These are phyloP conservation scores for Druceiella hillmani DNA, from an alignment of 2,888 invertebrate genomes.

Conservation along the genomic window DNA sequence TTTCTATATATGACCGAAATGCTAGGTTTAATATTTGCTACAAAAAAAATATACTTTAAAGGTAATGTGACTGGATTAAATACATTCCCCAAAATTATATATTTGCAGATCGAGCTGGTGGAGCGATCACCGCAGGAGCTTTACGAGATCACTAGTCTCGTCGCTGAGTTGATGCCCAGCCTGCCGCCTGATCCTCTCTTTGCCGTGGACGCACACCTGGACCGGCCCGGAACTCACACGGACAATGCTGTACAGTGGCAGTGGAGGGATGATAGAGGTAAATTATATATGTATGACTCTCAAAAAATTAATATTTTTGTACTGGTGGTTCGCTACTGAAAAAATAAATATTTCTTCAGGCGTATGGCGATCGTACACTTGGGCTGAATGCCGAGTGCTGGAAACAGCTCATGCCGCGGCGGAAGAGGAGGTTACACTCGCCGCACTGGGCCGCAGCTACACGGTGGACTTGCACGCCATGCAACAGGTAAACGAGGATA, in stretches of 20 bases:
- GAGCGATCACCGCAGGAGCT: slow-evolving; percentile 92
- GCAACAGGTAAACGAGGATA: slow-evolving; percentile 98
- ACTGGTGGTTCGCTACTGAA: background rate
- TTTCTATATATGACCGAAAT: too few relatives aligned
- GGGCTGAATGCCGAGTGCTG: slow-evolving; percentile 89
- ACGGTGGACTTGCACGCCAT: slow-evolving; percentile 95
- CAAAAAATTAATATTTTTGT: background rate
- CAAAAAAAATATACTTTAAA: too few relatives aligned
- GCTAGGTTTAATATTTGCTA: too few relatives aligned
- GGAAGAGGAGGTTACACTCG: slow-evolving; percentile 92
- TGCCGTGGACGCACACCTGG: slow-evolving; percentile 83
- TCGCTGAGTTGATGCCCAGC: slow-evolving; percentile 96
- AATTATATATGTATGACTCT: slow-evolving; percentile 21
- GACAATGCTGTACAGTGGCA: slow-evolving; percentile 94
- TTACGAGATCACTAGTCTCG: slow-evolving; percentile 94
- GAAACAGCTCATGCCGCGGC: slow-evolving; percentile 93
- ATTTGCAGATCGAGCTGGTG: slow-evolving; percentile 75
- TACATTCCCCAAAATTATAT: too few relatives aligned
- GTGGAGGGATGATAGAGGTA: slow-evolving; percentile 92
- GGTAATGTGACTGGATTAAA: too few relatives aligned
- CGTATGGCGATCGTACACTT: slow-evolving; percentile 88
- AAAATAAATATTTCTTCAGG: slow-evolving; percentile 38
- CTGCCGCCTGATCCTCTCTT: slow-evolving; percentile 95
- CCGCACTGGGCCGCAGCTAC: slow-evolving; percentile 88
- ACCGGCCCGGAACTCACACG: slow-evolving; percentile 62